These are phyloP conservation scores for Atherinomorus stipes DNA, from an alignment of 2,113 vertebrate species.

Conservation along the genomic window DNA sequence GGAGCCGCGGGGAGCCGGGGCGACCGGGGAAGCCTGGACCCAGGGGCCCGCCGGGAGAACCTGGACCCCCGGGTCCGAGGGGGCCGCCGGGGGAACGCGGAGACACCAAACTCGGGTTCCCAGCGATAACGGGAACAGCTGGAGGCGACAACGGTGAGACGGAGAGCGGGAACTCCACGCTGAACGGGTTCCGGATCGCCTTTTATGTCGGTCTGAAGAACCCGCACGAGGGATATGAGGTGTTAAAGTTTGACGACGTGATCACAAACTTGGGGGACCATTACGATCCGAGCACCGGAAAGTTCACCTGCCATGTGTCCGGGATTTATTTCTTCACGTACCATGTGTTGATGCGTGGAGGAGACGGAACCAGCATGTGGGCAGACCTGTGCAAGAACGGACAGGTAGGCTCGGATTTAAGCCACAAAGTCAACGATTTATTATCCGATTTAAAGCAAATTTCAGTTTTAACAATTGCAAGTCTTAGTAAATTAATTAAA, in stretches of 20 bases:
- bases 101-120: conserved; percentile 75
- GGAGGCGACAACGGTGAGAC: conserved; percentile 69
- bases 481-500: no score
- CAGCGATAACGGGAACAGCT: conserved; percentile 70
- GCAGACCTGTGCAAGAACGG: conserved; percentile 92
- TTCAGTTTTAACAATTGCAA: no score
- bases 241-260: conserved; percentile 85
- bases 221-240: conserved; percentile 86
- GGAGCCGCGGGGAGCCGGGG: conserved; percentile 87
- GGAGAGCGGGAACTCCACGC: conserved; percentile 80
- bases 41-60: conserved; percentile 85
- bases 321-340: conserved; percentile 93
- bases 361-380: conserved; percentile 93
- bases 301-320: conserved; percentile 92
- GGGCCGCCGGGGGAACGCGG: conserved; percentile 88
- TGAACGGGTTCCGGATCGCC: conserved; percentile 84
- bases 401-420: conserved; percentile 44
- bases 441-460: no score
- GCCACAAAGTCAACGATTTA: no score
- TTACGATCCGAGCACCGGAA: conserved; percentile 86
- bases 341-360: conserved; percentile 91
- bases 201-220: conserved; percentile 95
- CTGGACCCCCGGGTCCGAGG: conserved; percentile 87
- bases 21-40: conserved; percentile 88
- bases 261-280: conserved; percentile 84